A percentile compares a stretch with the other conserved stretches of the same genome.
Conservation (phyloP, 2,888 invertebrate genomes). For the Scotopteryx bipunctaria region DNA sequence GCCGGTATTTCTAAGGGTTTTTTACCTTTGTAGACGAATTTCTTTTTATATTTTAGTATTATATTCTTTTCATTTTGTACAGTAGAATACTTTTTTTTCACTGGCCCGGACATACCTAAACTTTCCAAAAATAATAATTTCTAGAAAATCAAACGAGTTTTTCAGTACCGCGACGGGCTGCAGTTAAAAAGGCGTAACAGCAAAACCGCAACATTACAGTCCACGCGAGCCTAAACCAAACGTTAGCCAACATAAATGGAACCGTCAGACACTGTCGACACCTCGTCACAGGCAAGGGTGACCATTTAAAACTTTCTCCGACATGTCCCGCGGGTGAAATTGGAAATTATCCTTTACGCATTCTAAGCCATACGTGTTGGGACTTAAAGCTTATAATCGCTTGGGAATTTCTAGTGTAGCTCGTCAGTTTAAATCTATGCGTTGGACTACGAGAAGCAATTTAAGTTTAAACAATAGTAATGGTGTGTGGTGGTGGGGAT, state of each 20-base stretch:
- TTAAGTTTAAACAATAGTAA: conserved; percentile 66
- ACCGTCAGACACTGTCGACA: conserved; percentile 57
- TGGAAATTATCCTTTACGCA: conserved; percentile 28
- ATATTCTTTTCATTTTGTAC: no score
- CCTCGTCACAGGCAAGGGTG: conserved; percentile 60
- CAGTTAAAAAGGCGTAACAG: conserved; percentile 19
- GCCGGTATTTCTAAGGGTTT: no score
- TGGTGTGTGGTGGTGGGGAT: conserved; percentile 36
- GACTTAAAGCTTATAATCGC: conserved; percentile 13
- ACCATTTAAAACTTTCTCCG: conserved; percentile 63
- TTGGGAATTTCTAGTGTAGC: background rate
- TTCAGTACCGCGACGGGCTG: conserved; percentile 13
- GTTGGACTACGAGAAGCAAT: conserved; percentile 53
- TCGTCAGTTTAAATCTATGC: conserved; percentile 29
- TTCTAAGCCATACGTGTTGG: conserved; percentile 23
- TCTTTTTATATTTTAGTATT: no score
- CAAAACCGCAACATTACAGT: conserved; percentile 31
- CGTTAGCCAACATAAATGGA: conserved; percentile 60
- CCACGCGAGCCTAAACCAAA: conserved; percentile 42
- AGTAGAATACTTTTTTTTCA: no score
- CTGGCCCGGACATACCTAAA: no score
- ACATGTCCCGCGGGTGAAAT: conserved; percentile 28
- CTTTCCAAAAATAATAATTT: conserved; percentile 18
- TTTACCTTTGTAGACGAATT: no score
- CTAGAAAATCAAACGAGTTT: conserved; percentile 20